phyloP scores from a whole-genome alignment of 1,140 invertebrate species.

The Alviniconcha marisindica region DNA sequence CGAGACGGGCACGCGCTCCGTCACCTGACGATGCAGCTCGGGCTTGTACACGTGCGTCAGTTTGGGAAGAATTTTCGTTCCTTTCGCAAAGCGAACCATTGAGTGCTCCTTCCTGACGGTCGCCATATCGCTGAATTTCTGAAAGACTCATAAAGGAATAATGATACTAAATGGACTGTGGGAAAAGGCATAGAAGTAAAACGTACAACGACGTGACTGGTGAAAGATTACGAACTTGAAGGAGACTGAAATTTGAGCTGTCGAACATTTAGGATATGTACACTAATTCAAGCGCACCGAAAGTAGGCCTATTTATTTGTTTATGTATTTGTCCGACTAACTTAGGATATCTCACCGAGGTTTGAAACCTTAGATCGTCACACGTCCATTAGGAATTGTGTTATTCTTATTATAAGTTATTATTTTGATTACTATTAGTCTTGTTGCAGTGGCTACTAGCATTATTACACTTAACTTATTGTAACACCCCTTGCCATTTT shows the following conservation, averaged over 20 bases:
- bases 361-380: too few species aligned
- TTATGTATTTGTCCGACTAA: too few species aligned
- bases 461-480: too few species aligned
- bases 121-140: not conserved
- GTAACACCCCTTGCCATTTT: too few species aligned
- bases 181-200: not conserved
- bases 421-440: too few species aligned
- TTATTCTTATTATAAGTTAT: too few species aligned
- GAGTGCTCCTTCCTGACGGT: conserved; percentile 25
- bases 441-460: too few species aligned
- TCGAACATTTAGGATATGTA: not conserved
- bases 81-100: conserved; percentile 14
- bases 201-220: not conserved
- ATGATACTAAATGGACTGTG: too few species aligned
- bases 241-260: not conserved
- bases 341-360: too few species aligned
- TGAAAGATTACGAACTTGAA: too few species aligned
- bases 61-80: conserved; percentile 30
- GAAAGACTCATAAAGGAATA: too few species aligned
- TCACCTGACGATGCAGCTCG: conserved; percentile 51
- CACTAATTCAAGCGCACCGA: not conserved
- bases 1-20: conserved; percentile 47
- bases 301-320: not conserved
- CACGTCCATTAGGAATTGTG: too few species aligned
- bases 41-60: conserved; percentile 52